Evolutionary conservation across 2,113 vertebrate genomes (phyloP).

Genomic region (Phaethon lepturus): DNA sequence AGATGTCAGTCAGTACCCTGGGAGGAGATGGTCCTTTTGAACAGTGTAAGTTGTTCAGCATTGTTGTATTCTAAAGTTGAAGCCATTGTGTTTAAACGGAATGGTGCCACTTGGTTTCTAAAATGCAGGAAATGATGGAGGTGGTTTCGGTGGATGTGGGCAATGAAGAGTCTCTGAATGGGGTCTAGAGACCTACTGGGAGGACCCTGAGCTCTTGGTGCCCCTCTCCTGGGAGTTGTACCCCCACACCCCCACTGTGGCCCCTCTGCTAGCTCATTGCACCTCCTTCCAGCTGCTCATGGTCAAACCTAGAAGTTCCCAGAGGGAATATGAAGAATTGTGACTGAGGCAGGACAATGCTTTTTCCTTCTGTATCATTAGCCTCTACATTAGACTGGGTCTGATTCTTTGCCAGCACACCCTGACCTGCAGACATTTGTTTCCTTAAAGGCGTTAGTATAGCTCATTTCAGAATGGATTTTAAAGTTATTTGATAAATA

Average conservation of each 20-base stretch:
- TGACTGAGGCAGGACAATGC: not conserved
- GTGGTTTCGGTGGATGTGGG: not conserved
- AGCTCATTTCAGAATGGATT: not conserved
- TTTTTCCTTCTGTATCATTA: not conserved
- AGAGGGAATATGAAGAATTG: not conserved
- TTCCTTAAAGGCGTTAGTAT: not conserved
- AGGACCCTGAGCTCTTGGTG: not conserved
- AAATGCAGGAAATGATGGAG: not conserved
- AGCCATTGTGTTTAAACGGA: not conserved
- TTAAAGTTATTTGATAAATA: not conserved
- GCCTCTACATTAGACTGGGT: not conserved
- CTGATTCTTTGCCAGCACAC: not conserved
- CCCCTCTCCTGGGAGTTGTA: not conserved
- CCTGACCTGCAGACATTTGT: not conserved
- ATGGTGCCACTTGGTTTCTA: not conserved
- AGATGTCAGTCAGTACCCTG: not conserved
- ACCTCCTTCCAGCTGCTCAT: not conserved
- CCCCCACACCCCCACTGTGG: fast-evolving
- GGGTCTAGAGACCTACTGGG: not conserved
- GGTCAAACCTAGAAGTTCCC: not conserved
- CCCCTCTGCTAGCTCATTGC: not conserved
- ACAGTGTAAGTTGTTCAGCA: not conserved
- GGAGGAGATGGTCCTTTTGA: not conserved
- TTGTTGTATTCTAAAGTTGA: not conserved
- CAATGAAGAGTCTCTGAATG: not conserved